Base-by-base conservation (phyloP, 2,113 vertebrate species). In the Austrofundulus limnaeus region DNA sequence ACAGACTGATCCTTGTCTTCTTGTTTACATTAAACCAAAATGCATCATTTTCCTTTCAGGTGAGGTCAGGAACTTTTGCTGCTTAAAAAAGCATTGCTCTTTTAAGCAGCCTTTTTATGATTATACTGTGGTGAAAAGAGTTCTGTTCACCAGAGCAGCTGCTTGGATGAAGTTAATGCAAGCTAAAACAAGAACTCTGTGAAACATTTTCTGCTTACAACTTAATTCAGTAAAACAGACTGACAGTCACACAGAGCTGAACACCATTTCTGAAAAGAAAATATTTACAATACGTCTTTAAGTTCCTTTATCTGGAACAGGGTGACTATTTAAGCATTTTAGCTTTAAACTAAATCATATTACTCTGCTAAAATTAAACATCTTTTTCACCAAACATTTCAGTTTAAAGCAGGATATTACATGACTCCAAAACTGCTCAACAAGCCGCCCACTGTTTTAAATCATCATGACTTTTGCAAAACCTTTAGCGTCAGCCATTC, bases 41-140 rank as follows among this genome's bases (percentile, higher is more conserved):
- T 59, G 39, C 14, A 21, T 34, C 16, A 52, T 61, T 47, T 69
- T 17, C 31, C 47, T 19, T 19, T 60, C n/a, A 38, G 37, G n/a
- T 65, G 25, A 43, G 49, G 17, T 9, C 12, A 23, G 28, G 21
- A 49, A 34, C 23, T 39, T 47, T 5, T 46, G 21, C 5, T 8
- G n/a, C n/a, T 61, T 19, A 16, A 15, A 57, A 31, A 57, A 50
- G 23, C 9, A 55, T 55, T 28, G 17, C 21, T 4, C 25, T n/a
- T 63, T 13, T 16, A n/a, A n/a, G n/a, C n/a, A n/a, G n/a, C 39
- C 13, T 48, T 42, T 46, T 10, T 20, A 12, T 21, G 17, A 48
- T 48, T 21, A 34, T 23, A 20, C n/a, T 10, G 45, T 25, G 31
- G 11, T 45, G n/a, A 16, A 56, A 28, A 45, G 37, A 38, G 39